Evolutionary conservation across 1,140 invertebrate species (phyloP).

Genomic region (Plectus sambesii): DNA sequence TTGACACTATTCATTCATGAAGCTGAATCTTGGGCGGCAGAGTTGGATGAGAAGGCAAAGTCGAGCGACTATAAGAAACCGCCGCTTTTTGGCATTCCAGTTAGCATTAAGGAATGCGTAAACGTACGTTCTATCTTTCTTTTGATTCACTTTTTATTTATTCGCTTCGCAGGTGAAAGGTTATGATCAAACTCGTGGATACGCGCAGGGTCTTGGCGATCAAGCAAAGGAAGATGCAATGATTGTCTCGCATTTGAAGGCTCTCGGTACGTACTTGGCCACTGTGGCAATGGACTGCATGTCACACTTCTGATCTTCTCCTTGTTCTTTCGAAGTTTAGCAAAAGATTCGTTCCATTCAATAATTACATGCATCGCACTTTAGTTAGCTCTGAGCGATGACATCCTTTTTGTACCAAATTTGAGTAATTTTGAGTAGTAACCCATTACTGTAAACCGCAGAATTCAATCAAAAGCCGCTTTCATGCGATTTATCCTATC

Average conservation of each 20-base stretch:
- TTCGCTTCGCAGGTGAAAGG: constrained; percentile 35
- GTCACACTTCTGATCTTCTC: background rate
- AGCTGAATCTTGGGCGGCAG: constrained; percentile 42
- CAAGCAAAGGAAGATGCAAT: constrained; percentile 36
- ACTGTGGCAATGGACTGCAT: constrained; percentile 7
- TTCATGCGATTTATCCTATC: too few species aligned
- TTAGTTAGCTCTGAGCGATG: too few species aligned
- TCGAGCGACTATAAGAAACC: constrained; percentile 23
- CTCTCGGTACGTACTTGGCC: constrained; percentile 24
- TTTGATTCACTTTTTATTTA: background rate
- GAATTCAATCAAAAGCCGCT: too few species aligned
- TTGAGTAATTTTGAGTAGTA: too few species aligned
- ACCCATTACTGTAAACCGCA: too few species aligned
- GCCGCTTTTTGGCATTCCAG: constrained; percentile 26
- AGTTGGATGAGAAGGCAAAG: constrained; percentile 35
- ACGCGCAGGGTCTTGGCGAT: constrained; percentile 41
- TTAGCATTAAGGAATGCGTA: constrained; percentile 25
- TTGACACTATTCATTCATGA: constrained; percentile 41
- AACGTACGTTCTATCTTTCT: constrained; percentile 4
- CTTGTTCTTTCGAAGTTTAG: background rate
- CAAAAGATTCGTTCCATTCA: too few species aligned
- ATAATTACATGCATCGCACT: too few species aligned
- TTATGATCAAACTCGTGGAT: constrained; percentile 47
- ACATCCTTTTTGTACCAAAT: too few species aligned
- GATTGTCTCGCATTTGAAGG: constrained; percentile 33